Percentiles rank a stretch among this genome's conserved stretches.
These are phyloP conservation scores for Strix uralensis DNA, from an alignment of 2,113 vertebrate genomes.

Conservation along the genomic window DNA sequence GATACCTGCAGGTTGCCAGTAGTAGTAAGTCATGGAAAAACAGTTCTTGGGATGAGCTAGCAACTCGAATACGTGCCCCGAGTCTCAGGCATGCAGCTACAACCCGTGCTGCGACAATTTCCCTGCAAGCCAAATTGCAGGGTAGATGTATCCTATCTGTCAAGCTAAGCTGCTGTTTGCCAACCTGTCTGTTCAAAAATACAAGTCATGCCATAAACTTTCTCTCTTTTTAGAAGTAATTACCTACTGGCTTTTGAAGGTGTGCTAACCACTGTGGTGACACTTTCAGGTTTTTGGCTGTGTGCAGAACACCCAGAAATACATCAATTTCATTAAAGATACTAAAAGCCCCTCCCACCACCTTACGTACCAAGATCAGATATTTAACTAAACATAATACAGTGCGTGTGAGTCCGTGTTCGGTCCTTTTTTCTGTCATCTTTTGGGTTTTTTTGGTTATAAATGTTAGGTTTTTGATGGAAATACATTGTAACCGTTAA, in stretches of 20 bases:
- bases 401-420: neutral
- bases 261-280: neutral
- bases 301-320: neutral
- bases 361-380: neutral
- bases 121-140: neutral
- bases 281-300: neutral
- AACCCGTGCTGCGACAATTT: fast-evolving
- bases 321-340: neutral
- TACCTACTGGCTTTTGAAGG: neutral
- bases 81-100: neutral
- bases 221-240: neutral
- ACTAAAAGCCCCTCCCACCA: neutral
- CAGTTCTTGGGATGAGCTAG: neutral
- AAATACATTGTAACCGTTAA: neutral
- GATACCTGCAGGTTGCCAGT: neutral
- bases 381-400: neutral
- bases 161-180: neutral
- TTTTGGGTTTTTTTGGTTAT: neutral
- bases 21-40: neutral
- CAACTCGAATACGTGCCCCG: fast-evolving
- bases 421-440: neutral
- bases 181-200: neutral
- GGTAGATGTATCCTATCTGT: neutral
- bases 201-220: neutral
- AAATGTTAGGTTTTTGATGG: neutral